Conservation (phyloP, 1,140 invertebrate species). For the Mizuhopecten yessoensis region DNA sequence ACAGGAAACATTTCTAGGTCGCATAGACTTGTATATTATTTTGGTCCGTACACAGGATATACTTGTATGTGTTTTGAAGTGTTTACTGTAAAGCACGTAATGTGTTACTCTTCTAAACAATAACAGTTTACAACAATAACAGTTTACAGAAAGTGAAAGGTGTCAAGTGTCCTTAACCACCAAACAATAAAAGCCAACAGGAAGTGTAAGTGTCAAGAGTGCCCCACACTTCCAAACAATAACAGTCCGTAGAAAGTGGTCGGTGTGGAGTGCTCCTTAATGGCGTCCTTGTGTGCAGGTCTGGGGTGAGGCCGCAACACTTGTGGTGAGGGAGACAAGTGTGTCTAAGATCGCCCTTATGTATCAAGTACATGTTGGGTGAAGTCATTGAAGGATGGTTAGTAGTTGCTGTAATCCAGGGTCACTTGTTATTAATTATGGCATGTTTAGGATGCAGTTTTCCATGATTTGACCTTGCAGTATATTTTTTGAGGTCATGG, state of each 20-base stretch:
- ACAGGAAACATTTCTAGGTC: not conserved
- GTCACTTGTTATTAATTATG: not conserved
- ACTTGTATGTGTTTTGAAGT: not conserved
- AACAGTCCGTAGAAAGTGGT: not conserved
- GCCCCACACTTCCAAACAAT: not conserved
- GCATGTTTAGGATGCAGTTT: not conserved
- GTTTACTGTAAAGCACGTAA: not conserved
- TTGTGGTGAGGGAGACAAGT: not conserved
- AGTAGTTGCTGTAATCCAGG: not conserved
- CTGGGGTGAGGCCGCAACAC: not conserved
- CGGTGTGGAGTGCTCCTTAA: not conserved
- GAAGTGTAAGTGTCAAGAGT: not conserved
- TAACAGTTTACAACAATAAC: no score
- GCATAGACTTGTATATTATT: not conserved
- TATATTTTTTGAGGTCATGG: not conserved
- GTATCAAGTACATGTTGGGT: not conserved
- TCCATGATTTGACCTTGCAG: not conserved
- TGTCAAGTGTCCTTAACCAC: not conserved
- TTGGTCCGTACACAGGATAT: not conserved
- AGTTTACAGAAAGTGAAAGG: not conserved
- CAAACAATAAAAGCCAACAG: not conserved
- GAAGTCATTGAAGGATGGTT: not conserved
- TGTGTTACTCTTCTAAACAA: not conserved
- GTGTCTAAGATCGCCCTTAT: not conserved
- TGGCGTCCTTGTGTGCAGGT: not conserved